A percentile compares a stretch with the other conserved stretches of the same genome.
These are phyloP conservation scores for Sarcophaga peregrina DNA, from an alignment of 1,140 invertebrate genomes.

Conservation along the genomic window DNA sequence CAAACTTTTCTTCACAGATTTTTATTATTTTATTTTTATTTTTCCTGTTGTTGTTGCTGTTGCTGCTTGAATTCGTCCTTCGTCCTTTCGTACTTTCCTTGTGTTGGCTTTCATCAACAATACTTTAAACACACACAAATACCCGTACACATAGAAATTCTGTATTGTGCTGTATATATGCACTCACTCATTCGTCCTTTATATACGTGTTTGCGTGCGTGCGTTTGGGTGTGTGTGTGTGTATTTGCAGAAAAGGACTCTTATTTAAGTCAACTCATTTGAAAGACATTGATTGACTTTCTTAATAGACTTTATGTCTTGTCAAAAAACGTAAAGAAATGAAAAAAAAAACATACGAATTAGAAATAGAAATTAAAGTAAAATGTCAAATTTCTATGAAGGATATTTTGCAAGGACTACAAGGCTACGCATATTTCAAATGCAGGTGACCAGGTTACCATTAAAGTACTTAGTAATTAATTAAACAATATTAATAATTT, in stretches of 20 bases:
- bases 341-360: not conserved
- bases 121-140: not conserved
- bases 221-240: not conserved
- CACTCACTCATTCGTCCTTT: too few relatives aligned
- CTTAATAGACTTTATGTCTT: slow-evolving; percentile 65
- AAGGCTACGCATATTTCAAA: not conserved
- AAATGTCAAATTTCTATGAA: slow-evolving; percentile 34
- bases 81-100: slow-evolving; percentile 18
- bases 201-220: not conserved
- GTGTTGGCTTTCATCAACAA: slow-evolving; percentile 23
- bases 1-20: not conserved
- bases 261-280: slow-evolving; percentile 56
- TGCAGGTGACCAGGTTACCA: too few relatives aligned
- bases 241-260: slow-evolving; percentile 34
- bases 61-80: not conserved
- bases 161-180: too few relatives aligned
- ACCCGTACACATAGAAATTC: not conserved
- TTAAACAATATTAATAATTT: too few relatives aligned
- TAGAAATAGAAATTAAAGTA: slow-evolving; percentile 24
- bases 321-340: slow-evolving; percentile 52
- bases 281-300: slow-evolving; percentile 66
- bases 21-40: not conserved
- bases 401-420: not conserved
- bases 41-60: not conserved
- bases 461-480: too few relatives aligned